A percentile compares a stretch with the other conserved stretches of the same genome.
These are phyloP conservation scores for Eurytoma adleriae DNA, from an alignment of 2,888 invertebrate species.

Conservation along the genomic window DNA sequence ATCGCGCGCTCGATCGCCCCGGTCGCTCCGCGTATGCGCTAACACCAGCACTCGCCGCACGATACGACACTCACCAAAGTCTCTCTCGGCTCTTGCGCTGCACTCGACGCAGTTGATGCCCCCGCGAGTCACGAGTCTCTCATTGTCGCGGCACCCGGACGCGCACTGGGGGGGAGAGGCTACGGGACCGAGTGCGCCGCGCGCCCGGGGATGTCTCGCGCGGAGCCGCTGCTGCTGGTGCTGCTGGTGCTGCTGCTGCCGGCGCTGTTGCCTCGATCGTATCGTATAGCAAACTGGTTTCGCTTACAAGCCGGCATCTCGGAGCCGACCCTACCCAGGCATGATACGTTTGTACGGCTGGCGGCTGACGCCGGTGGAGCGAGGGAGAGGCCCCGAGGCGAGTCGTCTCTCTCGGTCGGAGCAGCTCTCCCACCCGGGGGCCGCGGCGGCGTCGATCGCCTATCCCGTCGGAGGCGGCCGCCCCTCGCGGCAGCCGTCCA, in stretches of 20 bases:
- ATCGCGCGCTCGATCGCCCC: too few relatives aligned
- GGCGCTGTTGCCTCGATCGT: slow-evolving; percentile 74
- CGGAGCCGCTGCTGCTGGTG: slow-evolving; percentile 24
- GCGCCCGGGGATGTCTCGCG: slow-evolving; percentile 9
- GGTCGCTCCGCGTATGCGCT: too few relatives aligned
- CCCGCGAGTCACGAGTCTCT: not conserved
- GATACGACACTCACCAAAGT: not conserved
- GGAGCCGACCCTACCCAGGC: slow-evolving; percentile 73
- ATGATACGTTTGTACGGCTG: slow-evolving; percentile 62
- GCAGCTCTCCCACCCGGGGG: slow-evolving; percentile 33
- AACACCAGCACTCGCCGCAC: too few relatives aligned
- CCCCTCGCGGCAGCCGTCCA: slow-evolving; percentile 59
- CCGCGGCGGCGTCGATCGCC: slow-evolving; percentile 28
- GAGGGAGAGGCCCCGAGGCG: slow-evolving; percentile 58
- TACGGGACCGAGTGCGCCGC: too few relatives aligned
- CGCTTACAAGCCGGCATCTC: slow-evolving; percentile 76
- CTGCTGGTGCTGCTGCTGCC: slow-evolving; percentile 11
- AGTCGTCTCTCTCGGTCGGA: slow-evolving; percentile 20
- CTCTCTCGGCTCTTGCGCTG: slow-evolving; percentile 31
- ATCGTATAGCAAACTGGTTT: slow-evolving; percentile 77
- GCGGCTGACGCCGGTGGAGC: slow-evolving; percentile 3
- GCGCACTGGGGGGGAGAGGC: too few relatives aligned
- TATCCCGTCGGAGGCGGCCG: slow-evolving; percentile 42
- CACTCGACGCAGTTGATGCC: slow-evolving; percentile 30
- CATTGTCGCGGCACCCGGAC: not conserved